Percentiles rank a stretch among this genome's conserved stretches.
Evolutionary conservation across 2,888 invertebrate species (phyloP).

Genomic region (Tortrix viridana): DNA sequence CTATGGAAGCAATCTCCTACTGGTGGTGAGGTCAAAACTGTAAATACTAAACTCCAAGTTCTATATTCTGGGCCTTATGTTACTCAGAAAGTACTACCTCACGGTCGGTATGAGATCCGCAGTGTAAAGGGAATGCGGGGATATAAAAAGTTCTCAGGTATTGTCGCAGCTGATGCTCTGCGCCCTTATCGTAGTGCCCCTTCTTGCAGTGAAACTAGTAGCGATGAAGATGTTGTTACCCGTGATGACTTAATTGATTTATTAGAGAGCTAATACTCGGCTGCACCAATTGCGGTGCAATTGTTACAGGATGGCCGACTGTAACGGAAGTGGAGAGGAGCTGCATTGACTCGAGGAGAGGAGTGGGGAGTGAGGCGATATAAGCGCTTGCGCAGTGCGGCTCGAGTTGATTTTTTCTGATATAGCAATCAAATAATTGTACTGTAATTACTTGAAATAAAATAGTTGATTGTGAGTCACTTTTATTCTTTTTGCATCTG

Average conservation of each 20-base stretch:
- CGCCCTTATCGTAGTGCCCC: constrained; percentile 3
- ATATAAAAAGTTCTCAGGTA: constrained; percentile 15
- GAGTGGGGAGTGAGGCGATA: no score
- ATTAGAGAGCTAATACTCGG: constrained; percentile 4
- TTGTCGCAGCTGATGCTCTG: constrained; percentile 4
- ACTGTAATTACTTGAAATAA: no score
- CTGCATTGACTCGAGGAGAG: no score
- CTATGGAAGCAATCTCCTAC: no score
- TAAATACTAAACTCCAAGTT: constrained; percentile 6
- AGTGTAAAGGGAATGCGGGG: constrained; percentile 10
- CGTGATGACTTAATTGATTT: constrained; percentile 15
- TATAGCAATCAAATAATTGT: no score
- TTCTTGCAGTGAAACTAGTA: not conserved
- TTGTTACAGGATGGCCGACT: constrained; percentile 1
- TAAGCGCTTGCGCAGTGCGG: no score
- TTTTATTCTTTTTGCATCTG: no score
- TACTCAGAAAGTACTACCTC: no score
- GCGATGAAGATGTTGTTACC: not conserved
- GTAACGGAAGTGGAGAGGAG: no score
- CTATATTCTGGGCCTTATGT: constrained; percentile 15
- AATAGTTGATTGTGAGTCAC: no score
- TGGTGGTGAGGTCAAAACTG: not conserved
- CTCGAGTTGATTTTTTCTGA: no score
- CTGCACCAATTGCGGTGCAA: not conserved
- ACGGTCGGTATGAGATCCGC: no score